Evolutionary conservation across 2,113 vertebrate species (phyloP).

Genomic region (Turnix velox): DNA sequence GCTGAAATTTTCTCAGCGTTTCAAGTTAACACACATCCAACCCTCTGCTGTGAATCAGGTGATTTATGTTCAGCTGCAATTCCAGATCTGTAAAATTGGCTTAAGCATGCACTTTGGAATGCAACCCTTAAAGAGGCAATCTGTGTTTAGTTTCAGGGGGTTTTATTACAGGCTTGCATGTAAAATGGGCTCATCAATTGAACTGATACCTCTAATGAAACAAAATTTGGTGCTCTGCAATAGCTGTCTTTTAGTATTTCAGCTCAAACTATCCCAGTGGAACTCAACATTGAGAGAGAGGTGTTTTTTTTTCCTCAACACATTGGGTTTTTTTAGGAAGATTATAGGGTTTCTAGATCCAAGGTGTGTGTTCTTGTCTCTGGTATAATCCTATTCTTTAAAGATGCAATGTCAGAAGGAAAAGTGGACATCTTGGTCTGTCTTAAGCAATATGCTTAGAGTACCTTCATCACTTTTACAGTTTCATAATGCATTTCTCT

Average conservation of each 20-base stretch:
- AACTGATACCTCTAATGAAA: background rate
- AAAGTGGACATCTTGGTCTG: background rate
- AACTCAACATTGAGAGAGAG: background rate
- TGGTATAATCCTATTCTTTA: background rate
- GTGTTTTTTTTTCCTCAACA: background rate
- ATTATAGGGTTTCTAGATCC: background rate
- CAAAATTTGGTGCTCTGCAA: background rate
- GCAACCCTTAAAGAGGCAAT: background rate
- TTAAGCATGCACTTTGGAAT: conserved; percentile 1
- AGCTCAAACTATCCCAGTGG: background rate
- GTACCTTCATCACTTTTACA: background rate
- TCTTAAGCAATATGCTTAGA: background rate
- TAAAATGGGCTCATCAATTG: background rate
- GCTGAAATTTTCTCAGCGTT: background rate
- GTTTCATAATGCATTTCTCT: background rate
- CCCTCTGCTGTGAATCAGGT: background rate
- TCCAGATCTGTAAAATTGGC: background rate
- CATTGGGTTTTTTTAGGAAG: background rate
- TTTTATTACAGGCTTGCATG: conserved; percentile 5
- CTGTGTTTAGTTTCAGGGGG: conserved; percentile 1
- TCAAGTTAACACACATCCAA: background rate
- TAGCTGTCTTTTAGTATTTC: background rate
- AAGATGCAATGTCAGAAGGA: background rate
- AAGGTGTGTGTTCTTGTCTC: background rate
- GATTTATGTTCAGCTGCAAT: conserved; percentile 18